These are phyloP conservation scores for Circus cinereus DNA, from an alignment of 2,797 vertebrate species.

Conservation along the genomic window DNA sequence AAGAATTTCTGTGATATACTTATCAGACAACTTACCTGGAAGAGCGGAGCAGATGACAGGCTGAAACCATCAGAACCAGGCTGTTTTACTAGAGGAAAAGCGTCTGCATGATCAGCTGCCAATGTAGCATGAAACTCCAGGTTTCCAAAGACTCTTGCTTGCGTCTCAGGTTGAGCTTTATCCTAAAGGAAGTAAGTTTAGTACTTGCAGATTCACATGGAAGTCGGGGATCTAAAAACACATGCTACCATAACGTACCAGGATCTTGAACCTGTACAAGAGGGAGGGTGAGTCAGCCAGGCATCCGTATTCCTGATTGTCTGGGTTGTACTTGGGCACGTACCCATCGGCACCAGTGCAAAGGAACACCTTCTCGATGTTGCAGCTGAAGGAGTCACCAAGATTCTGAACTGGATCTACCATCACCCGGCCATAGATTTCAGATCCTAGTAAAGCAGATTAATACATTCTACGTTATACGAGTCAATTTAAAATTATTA, in stretches of 20 bases:
- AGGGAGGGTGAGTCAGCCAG: conserved; percentile 79
- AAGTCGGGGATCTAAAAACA: neutral
- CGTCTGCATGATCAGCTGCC: conserved; percentile 75
- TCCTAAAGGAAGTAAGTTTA: conserved; percentile 67
- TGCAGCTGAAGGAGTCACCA: conserved; percentile 82
- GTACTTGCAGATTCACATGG: neutral
- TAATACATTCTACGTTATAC: neutral
- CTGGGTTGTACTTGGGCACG: conserved; percentile 83
- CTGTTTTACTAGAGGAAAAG: conserved; percentile 73
- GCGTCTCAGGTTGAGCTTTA: conserved; percentile 85
- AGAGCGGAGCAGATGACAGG: conserved; percentile 79
- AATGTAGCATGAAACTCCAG: conserved; percentile 76
- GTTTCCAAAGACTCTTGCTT: conserved; percentile 76
- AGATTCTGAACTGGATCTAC: conserved; percentile 85
- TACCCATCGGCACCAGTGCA: conserved; percentile 82
- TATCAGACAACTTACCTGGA: conserved; percentile 70
- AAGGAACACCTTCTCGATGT: conserved; percentile 83
- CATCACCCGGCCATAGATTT: conserved; percentile 79
- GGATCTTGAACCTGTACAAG: conserved; percentile 81
- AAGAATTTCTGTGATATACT: neutral
- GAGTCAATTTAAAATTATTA: neutral
- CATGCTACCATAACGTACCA: conserved; percentile 59
- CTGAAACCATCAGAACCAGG: conserved; percentile 80
- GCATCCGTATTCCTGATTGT: conserved; percentile 77
- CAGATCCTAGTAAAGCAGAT: conserved; percentile 68